A percentile compares a stretch with the other conserved stretches of the same genome.
phyloP scores from a whole-genome alignment of 2,113 vertebrate genomes.

The Drymodes brunneopygia region DNA sequence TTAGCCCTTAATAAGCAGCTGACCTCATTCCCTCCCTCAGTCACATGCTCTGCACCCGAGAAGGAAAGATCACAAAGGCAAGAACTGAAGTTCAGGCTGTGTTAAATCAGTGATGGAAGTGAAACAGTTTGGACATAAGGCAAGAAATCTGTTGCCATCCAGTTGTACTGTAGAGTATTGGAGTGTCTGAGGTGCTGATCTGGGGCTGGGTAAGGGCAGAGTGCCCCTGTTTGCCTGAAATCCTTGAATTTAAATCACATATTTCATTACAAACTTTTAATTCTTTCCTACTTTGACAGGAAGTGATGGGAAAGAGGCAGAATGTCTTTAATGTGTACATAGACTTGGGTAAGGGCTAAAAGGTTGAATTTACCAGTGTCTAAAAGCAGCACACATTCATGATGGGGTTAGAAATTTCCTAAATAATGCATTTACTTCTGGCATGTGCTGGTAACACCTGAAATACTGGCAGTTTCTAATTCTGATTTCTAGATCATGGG shows the following conservation, averaged over 20 bases:
- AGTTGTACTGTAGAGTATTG: rapidly evolving
- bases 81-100: not conserved
- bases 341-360: not conserved
- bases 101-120: not conserved
- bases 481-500: not conserved
- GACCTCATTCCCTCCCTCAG: not conserved
- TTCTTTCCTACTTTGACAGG: not conserved
- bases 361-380: not conserved
- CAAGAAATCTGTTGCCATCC: not conserved
- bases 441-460: not conserved
- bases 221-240: not conserved
- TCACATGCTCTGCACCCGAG: not conserved
- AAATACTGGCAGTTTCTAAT: not conserved
- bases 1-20: not conserved
- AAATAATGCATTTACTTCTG: not conserved
- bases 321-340: not conserved
- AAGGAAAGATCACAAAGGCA: not conserved
- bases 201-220: not conserved
- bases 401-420: not conserved
- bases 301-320: not conserved
- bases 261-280: not conserved
- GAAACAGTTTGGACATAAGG: not conserved
- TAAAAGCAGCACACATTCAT: rapidly evolving
- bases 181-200: not conserved
- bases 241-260: not conserved